Evolutionary conservation across 2,888 invertebrate genomes (phyloP), one percentile per base, ranked within the genome.

Genomic region (Diachrysia chrysitis): DNA sequence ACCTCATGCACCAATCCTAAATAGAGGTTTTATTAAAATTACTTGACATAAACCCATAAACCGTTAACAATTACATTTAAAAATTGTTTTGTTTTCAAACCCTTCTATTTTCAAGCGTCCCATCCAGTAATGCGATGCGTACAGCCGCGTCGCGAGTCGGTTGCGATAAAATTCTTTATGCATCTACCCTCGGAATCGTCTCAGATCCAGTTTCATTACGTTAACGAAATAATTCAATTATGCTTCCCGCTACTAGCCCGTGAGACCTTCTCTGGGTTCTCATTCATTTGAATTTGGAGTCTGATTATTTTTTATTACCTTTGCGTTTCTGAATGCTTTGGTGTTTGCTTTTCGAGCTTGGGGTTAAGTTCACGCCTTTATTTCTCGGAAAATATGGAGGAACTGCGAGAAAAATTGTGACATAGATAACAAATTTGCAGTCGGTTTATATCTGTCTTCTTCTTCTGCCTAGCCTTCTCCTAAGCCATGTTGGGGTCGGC

Each of bases 151-250:
- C n/a, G 17, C 56, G 63, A 59, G 63, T 68, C 63, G 83, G 82
- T 83, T 85, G 82, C 87, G 85, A 90, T 91, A 89, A 91, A 92
- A 91, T 90, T 91, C 90, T 92, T 92, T 90, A 90, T 92, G 92
- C 89, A 92, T 86, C 89, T 88, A 85, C 85, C 87, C 83, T 85
- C 79, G 85, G 87, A 90, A 90, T 89, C 87, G 88, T 89, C 89
- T 86, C 89, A 87, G 87, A 89, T 91, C 88, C 90, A 88, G 90
- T 92, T 92, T 93, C 91, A 93, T 93, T 93, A 90, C 90, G 90
- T 87, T 93, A 93, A 90, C 92, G 90, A 91, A 93, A 93, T 93
- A 90, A 93, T 93, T 93, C 91, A 91, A 93, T 93, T 93, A 92
- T 85, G 86, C 83, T 84, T 81, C 63, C 59, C 69, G 71, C 65